Evolutionary conservation across 2,113 vertebrate genomes (phyloP), one percentile per base, ranked within the genome.

Genomic region (Hippocampus barbouri): DNA sequence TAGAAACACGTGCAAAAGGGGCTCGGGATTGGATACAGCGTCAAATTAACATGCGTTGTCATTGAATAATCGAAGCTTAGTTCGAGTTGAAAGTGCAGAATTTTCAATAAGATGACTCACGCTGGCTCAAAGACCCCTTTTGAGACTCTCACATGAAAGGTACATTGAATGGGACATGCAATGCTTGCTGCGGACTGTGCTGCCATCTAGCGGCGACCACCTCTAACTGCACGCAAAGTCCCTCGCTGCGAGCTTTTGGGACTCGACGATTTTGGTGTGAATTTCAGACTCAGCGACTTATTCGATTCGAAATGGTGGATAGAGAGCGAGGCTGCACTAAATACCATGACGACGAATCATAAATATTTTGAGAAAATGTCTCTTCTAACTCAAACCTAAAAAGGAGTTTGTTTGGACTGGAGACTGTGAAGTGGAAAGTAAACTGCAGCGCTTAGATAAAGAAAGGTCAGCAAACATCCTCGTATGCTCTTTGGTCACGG

Each of bases 41-140:
- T 70, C 30, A 38, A 79, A 70, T 54, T 49, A 7, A 27, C 2
- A 54, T 27, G 69, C 71, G 70, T 34, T 80, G 74, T 71, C 67
- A 65, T 64, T 87, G 70, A 85, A 67, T 75, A 80, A 83, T 71
- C 73, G 78, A 69, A 66, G 72, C 66, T 68, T 71, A 72, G 27
- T 41, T 78, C 30, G 73, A 78, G 57, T 79, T 78, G 51, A 69
- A 70, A 82, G 76, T 62, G 73, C 21, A 80, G 86, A 74, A 88
- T 87, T 81, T 79, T 75, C 77, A 89, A 77, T 75, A 69, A 67
- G 83, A 81, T 88, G 90, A 88, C 74, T 90, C 90, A 89, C 87
- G 78, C 79, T 63, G 70, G 83, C 68, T 80, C 72, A 66, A 30
- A 72, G 51, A 79, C 1, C 64, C 77, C 80, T 79, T 79, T 74